phyloP scores from a whole-genome alignment of 1,140 invertebrate genomes.

The Eumaeus atala region DNA sequence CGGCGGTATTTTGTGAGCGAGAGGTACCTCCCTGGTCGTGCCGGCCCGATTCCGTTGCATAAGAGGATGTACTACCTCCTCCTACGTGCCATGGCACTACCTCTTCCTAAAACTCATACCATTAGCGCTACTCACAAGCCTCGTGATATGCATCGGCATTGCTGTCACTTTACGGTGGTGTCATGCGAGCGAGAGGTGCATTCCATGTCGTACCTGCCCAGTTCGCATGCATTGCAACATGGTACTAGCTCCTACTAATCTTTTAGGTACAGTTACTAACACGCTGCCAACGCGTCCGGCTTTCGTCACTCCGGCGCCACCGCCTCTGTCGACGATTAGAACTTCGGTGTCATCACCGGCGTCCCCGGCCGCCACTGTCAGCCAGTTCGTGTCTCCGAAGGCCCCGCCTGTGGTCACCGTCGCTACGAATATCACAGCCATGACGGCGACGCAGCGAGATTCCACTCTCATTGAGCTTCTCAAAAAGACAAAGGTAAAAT shows the following conservation, averaged over 20 bases:
- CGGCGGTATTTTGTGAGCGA: too few species aligned
- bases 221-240: too few species aligned
- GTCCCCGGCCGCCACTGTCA: slow-evolving; percentile 46
- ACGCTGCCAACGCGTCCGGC: slow-evolving; percentile 55
- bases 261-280: slow-evolving; percentile 59
- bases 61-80: too few species aligned
- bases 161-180: neutral
- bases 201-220: too few species aligned
- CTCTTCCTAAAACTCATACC: too few species aligned
- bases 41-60: too few species aligned
- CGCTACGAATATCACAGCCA: slow-evolving; percentile 37
- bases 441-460: slow-evolving; percentile 61
- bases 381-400: slow-evolving; percentile 73
- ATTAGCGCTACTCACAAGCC: neutral
- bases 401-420: slow-evolving; percentile 74
- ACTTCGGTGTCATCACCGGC: slow-evolving; percentile 71
- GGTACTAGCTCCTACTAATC: neutral
- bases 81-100: too few species aligned
- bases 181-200: too few species aligned
- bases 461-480: slow-evolving; percentile 77
- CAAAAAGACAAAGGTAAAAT: slow-evolving; percentile 79
- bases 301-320: slow-evolving; percentile 64
- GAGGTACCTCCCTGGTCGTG: too few species aligned
- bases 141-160: neutral
- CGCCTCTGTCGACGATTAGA: slow-evolving; percentile 75